These are phyloP conservation scores for Linyphia triangularis DNA, from an alignment of 2,888 invertebrate genomes.

Conservation along the genomic window DNA sequence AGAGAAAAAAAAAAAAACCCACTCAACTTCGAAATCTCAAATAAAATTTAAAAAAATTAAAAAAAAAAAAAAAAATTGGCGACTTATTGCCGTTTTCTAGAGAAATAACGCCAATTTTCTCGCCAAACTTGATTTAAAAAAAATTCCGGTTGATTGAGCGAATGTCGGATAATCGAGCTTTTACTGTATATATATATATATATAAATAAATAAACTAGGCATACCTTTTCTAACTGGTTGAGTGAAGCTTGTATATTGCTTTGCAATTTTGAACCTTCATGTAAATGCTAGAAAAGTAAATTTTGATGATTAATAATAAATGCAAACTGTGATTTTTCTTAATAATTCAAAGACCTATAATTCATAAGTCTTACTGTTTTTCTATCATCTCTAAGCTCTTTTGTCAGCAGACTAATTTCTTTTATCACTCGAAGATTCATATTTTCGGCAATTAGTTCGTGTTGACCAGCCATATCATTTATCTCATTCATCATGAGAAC, in stretches of 20 bases:
- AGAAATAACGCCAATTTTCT: no score
- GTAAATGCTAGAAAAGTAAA: constrained; percentile 85
- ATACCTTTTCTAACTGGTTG: constrained; percentile 86
- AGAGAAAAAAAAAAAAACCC: no score
- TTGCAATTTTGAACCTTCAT: constrained; percentile 87
- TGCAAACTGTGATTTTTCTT: no score
- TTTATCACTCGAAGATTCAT: constrained; percentile 92
- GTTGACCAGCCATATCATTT: constrained; percentile 97
- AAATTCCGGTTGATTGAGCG: no score
- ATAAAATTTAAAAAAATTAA: no score
- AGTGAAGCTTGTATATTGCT: constrained; percentile 86
- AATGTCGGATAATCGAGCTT: no score
- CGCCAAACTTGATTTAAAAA: no score
- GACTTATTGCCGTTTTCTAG: no score
- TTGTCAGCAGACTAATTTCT: constrained; percentile 90
- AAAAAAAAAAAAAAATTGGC: no score
- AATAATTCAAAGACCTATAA: background rate
- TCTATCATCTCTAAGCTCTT: constrained; percentile 94
- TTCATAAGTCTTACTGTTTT: constrained; percentile 87
- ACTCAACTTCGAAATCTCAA: no score
- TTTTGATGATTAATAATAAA: background rate
- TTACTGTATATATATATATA: no score
- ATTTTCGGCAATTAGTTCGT: constrained; percentile 98
- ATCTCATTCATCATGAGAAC: constrained; percentile 95
- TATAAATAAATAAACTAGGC: background rate